phyloP scores from a whole-genome alignment of 2,797 vertebrate species.

The Phoxinus dragarum region DNA sequence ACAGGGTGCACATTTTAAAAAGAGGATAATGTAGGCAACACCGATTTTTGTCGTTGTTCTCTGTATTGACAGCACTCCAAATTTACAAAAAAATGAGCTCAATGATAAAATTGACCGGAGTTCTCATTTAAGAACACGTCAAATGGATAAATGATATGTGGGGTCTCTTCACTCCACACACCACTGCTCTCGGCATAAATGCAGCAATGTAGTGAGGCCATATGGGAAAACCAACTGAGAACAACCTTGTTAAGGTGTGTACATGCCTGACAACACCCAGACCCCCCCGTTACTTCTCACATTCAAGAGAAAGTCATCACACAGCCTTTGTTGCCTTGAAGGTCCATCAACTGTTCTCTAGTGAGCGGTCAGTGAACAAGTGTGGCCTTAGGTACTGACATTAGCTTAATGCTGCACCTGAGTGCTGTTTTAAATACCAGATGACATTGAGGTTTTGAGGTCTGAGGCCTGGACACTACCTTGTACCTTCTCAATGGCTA shows the following conservation, averaged over 20 bases:
- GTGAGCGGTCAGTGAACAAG: conserved; percentile 15
- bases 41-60: too few species aligned
- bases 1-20: too few species aligned
- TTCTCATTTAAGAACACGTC: background rate
- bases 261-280: conserved; percentile 6
- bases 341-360: background rate
- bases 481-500: background rate
- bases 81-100: too few species aligned
- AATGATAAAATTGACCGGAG: too few species aligned
- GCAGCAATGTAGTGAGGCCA: conserved; percentile 1
- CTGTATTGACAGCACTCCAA: too few species aligned
- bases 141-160: background rate
- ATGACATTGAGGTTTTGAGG: conserved; percentile 19
- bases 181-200: background rate
- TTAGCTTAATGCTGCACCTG: background rate
- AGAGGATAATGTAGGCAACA: too few species aligned
- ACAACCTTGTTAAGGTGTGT: background rate
- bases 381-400: background rate
- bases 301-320: conserved; percentile 11
- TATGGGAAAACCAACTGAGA: conserved; percentile 10
- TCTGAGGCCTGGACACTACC: conserved; percentile 9
- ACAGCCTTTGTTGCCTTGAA: background rate
- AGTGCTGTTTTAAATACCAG: conserved; percentile 30
- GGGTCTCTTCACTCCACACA: background rate
- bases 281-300: background rate